Percentiles rank a stretch among this genome's conserved stretches.
These are phyloP conservation scores for Habrosyne pyritoides DNA, from an alignment of 2,888 invertebrate species.

Conservation along the genomic window DNA sequence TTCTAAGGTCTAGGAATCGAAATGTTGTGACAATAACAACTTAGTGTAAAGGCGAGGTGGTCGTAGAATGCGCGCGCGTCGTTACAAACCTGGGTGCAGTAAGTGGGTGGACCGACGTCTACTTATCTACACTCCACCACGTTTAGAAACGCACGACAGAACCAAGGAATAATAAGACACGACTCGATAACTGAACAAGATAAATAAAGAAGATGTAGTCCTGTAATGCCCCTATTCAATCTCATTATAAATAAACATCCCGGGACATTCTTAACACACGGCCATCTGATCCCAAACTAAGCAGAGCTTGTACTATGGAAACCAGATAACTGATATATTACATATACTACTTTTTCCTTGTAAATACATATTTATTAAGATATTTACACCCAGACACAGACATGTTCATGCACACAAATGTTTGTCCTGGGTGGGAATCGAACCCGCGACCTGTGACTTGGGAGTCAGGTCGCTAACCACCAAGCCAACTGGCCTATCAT, in stretches of 20 bases:
- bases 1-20: constrained; percentile 1
- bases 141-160: constrained; percentile 53
- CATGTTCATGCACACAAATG: too few species aligned
- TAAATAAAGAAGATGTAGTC: constrained; percentile 8
- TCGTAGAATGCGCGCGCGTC: neutral
- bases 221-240: neutral
- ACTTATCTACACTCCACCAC: constrained; percentile 47
- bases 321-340: too few species aligned
- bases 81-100: constrained; percentile 68
- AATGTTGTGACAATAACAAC: neutral
- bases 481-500: too few species aligned
- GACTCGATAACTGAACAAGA: constrained; percentile 34
- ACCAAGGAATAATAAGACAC: constrained; percentile 52
- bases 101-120: constrained; percentile 68
- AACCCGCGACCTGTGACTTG: too few species aligned
- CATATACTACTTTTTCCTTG: too few species aligned
- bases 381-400: too few species aligned
- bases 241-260: neutral
- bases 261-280: too few species aligned
- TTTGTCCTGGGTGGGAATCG: too few species aligned
- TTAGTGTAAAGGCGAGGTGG: neutral
- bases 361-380: too few species aligned
- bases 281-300: too few species aligned
- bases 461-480: too few species aligned
- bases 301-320: too few species aligned